A percentile compares a stretch with the other conserved stretches of the same genome.
These are phyloP conservation scores for Semotilus atromaculatus DNA, from an alignment of 2,797 vertebrate species.

Conservation along the genomic window DNA sequence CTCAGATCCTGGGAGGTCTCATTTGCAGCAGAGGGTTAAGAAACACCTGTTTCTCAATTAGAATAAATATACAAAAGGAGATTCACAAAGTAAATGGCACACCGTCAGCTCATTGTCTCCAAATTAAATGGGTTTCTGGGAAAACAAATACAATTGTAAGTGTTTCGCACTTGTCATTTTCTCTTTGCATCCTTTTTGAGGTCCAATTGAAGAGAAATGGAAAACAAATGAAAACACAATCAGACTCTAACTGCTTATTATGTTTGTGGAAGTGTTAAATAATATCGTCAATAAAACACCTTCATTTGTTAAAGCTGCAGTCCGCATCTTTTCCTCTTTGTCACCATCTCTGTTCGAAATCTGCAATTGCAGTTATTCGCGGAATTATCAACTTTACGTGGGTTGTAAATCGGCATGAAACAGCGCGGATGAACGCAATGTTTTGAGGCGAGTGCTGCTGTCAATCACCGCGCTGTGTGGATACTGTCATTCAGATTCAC, in stretches of 20 bases:
- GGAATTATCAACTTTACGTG: too few relatives aligned
- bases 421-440: too few relatives aligned
- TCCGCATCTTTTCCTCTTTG: too few relatives aligned
- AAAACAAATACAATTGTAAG: conserved; percentile 39
- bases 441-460: too few relatives aligned
- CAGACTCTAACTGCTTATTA: conserved; percentile 7
- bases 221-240: conserved; percentile 20
- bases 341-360: too few relatives aligned
- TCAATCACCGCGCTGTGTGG: too few relatives aligned
- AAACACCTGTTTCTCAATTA: conserved; percentile 66
- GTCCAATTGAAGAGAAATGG: conserved; percentile 14
- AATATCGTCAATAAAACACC: background rate
- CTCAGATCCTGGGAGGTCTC: conserved; percentile 39
- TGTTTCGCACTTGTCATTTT: conserved; percentile 53
- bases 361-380: too few relatives aligned
- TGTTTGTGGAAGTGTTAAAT: conserved; percentile 13
- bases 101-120: conserved; percentile 45
- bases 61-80: conserved; percentile 51
- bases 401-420: too few relatives aligned
- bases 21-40: conserved; percentile 56
- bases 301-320: background rate
- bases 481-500: too few relatives aligned
- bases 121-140: conserved; percentile 43
- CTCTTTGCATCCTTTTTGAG: conserved; percentile 22
- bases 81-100: conserved; percentile 44